Evolutionary conservation across 2,888 invertebrate species (phyloP).

Genomic region (Acleris emargana): DNA sequence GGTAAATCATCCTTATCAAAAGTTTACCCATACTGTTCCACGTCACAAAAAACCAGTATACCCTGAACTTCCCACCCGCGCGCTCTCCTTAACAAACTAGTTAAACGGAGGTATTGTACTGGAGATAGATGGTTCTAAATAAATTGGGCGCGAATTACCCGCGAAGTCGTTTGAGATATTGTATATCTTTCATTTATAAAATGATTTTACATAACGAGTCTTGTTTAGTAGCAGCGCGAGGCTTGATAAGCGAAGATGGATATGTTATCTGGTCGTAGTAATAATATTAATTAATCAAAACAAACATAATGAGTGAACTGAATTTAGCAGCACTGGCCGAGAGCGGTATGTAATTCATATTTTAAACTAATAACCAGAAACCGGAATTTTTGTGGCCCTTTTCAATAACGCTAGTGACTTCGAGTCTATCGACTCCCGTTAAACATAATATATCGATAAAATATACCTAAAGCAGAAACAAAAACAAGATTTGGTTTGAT

Average conservation of each 20-base stretch:
- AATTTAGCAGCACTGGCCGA: conserved; percentile 46
- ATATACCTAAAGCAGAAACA: too few species aligned
- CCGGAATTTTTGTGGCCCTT: too few species aligned
- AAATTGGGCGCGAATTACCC: conserved; percentile 19
- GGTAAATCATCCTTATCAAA: conserved; percentile 32
- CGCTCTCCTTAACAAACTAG: background rate
- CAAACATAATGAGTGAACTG: conserved; percentile 52
- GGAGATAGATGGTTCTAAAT: background rate
- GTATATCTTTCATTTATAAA: conserved; percentile 28
- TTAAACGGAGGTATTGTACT: background rate
- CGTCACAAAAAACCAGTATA: conserved; percentile 1
- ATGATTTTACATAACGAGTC: conserved; percentile 19
- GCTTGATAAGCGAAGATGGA: conserved; percentile 27
- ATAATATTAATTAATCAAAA: background rate
- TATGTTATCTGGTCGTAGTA: conserved; percentile 1
- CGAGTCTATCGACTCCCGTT: too few species aligned
- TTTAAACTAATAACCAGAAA: too few species aligned
- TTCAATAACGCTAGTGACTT: too few species aligned
- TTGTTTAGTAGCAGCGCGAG: conserved; percentile 25
- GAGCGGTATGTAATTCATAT: conserved; percentile 41
- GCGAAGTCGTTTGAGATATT: conserved; percentile 28
- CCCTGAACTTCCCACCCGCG: background rate
- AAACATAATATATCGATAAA: too few species aligned
- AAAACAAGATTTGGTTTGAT: too few species aligned
- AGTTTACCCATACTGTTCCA: conserved; percentile 25